These are phyloP conservation scores for Agrochola circellaris DNA, from an alignment of 2,888 invertebrate species.

Conservation along the genomic window DNA sequence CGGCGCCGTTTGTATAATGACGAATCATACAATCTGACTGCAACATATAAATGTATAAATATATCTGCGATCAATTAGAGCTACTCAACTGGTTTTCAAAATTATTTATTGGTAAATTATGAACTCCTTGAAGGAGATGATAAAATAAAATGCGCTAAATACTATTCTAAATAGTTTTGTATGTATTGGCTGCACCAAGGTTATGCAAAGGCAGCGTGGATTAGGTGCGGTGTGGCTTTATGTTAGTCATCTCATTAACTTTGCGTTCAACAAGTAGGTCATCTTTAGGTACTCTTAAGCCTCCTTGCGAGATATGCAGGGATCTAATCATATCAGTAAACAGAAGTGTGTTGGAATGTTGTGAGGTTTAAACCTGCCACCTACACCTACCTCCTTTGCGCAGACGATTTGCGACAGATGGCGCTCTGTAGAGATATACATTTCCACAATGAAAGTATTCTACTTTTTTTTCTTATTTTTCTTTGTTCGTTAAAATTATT, in stretches of 20 bases:
- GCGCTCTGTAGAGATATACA: slow-evolving; percentile 14
- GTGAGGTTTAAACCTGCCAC: background rate
- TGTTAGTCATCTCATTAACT: slow-evolving; percentile 25
- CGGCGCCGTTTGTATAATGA: no score
- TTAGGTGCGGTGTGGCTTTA: background rate
- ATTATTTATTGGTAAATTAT: background rate
- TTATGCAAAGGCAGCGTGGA: slow-evolving; percentile 19
- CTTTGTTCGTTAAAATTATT: background rate
- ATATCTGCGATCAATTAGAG: background rate
- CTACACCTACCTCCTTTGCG: background rate
- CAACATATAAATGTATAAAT: background rate
- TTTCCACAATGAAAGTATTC: background rate
- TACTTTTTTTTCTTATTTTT: background rate
- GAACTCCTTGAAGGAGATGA: slow-evolving; percentile 9
- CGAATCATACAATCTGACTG: no score
- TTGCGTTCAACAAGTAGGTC: slow-evolving; percentile 45
- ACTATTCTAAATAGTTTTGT: slow-evolving; percentile 12
- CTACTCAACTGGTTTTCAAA: background rate
- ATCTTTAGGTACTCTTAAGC: slow-evolving; percentile 9
- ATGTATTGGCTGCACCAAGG: slow-evolving; percentile 29
- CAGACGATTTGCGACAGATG: slow-evolving; percentile 29
- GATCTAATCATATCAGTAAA: slow-evolving; percentile 15
- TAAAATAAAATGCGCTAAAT: slow-evolving; percentile 8
- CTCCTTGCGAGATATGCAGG: slow-evolving; percentile 11
- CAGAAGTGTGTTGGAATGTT: slow-evolving; percentile 13